A percentile compares a stretch with the other conserved stretches of the same genome.
These are phyloP conservation scores for Maniola jurtina DNA, from an alignment of 1,140 invertebrate species.

Conservation along the genomic window DNA sequence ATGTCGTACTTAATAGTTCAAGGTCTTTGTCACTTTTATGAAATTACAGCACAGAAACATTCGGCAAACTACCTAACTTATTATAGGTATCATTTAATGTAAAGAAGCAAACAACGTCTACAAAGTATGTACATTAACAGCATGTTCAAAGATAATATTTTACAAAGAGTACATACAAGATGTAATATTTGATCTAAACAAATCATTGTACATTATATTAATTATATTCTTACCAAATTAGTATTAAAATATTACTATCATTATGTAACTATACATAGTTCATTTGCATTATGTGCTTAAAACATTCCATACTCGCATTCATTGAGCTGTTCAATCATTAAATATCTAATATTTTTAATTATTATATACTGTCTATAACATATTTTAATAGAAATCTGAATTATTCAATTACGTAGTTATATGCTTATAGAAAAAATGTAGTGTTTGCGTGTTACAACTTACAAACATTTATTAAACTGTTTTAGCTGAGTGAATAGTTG, in stretches of 20 bases:
- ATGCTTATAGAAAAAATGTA: constrained; percentile 38
- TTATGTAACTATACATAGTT: constrained; percentile 6
- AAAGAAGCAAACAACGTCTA: constrained; percentile 5
- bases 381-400: constrained; percentile 28
- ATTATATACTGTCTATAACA: constrained; percentile 22
- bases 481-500: neutral
- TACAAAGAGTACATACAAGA: neutral
- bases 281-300: constrained; percentile 31
- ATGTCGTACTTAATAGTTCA: constrained; percentile 38
- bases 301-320: constrained; percentile 44
- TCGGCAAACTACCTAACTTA: constrained; percentile 1
- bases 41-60: constrained; percentile 13
- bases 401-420: constrained; percentile 11
- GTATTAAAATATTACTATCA: neutral
- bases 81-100: constrained; percentile 11
- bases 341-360: constrained; percentile 15
- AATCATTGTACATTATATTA: neutral
- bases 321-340: constrained; percentile 30
- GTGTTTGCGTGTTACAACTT: constrained; percentile 37
- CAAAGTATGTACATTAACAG: neutral
- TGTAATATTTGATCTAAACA: neutral
- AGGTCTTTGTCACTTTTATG: constrained; percentile 15
- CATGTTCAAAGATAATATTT: neutral
- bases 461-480: constrained; percentile 23
- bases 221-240: neutral